Base-by-base conservation (phyloP, 2,888 invertebrate species). In the Callinectes sapidus region DNA sequence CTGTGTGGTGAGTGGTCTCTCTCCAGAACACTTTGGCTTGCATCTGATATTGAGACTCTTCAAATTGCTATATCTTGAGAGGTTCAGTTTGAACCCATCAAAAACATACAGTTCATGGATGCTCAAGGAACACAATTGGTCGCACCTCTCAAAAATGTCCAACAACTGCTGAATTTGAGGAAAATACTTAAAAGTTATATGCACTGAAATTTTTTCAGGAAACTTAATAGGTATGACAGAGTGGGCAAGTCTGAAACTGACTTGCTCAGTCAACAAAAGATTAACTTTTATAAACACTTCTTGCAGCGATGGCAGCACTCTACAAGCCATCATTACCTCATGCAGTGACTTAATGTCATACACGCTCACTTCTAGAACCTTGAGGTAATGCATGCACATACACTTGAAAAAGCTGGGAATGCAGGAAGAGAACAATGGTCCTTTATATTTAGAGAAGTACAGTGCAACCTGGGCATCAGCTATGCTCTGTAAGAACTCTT, bases 141-240 rank as follows among this genome's bases (percentile, higher is more conserved):
- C 61, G 28, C 85, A 42, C 48, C n/a, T 35, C 42, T 61, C 18
- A 16, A 89, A 54, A 10, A 18, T 85, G 39, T 92, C 23, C 32
- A 89, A 28, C n/a, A 92, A 66, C 1, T 92, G 23, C 42, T 89
- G 89, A 85, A 92, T 66, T 14, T 86, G 42, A 42, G 1, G 39
- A 86, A 92, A 92, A 89, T 92, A 92, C 81, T 55, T 71, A 13
- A 91, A 55, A 5, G 42, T 89, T 32, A 91, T n/a, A 10, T 87
- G 48, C n/a, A 91, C 35, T 42, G 42, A 23, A 32, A 71, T 42
- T 48, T 54, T 18, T 32, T 88, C 6, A 18, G 92, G 86, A 23
- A 92, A 23, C n/a, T 85, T 48, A 2, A 89, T 87, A 42, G 13
- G 10, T 48, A 48, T 48, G 10, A 48, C 48, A 48, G 48, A 48